phyloP scores from a whole-genome alignment of 2,113 vertebrate genomes.

The Triplophysa siluroides region DNA sequence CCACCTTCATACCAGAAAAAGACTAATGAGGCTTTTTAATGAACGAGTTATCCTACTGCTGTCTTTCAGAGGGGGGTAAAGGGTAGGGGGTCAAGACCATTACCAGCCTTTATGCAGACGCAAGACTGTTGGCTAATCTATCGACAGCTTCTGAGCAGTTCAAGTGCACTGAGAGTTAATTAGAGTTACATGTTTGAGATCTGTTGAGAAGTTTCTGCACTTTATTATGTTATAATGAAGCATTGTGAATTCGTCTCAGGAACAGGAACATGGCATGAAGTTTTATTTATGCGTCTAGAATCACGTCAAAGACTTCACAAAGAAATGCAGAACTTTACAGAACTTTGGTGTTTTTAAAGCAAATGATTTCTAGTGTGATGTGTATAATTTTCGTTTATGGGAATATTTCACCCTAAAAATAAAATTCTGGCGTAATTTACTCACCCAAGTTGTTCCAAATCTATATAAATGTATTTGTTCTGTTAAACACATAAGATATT shows the following conservation, averaged over 20 bases:
- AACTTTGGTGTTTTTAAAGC: conserved; percentile 8
- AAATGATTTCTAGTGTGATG: not conserved
- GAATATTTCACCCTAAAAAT: no score
- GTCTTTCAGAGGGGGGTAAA: conserved; percentile 25
- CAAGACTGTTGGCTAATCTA: conserved; percentile 33
- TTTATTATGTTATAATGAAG: conserved; percentile 21
- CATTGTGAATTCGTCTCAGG: not conserved
- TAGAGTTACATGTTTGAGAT: conserved; percentile 26
- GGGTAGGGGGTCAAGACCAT: conserved; percentile 39
- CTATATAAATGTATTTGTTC: no score
- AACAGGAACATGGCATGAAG: not conserved
- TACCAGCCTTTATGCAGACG: conserved; percentile 26
- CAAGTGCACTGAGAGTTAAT: conserved; percentile 34
- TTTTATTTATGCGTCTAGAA: not conserved
- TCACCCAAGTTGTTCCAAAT: no score
- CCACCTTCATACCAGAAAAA: conserved; percentile 34
- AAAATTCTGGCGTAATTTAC: no score
- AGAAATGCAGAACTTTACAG: not conserved
- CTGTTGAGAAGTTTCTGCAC: conserved; percentile 19
- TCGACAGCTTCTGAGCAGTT: conserved; percentile 20
- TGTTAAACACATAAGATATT: no score
- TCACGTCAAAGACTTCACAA: conserved; percentile 3
- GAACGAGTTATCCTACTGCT: conserved; percentile 39
- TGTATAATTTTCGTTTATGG: not conserved
- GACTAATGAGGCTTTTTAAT: conserved; percentile 52